Base-by-base conservation (phyloP, 2,113 vertebrate species). In the Callipepla californica region DNA sequence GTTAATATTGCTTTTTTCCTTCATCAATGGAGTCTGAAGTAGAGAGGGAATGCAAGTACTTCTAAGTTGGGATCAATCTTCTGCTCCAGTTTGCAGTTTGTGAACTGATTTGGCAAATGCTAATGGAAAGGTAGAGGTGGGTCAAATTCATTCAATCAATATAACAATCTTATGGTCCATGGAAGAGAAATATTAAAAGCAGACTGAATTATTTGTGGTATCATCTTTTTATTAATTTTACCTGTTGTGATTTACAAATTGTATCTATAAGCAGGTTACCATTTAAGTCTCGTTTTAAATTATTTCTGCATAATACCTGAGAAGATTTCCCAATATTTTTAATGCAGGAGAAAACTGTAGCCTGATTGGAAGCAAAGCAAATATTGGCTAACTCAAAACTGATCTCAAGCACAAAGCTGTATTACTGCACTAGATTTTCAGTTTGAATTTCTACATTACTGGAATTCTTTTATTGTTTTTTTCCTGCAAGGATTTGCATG, bases 201-300 rank as follows among this genome's bases (percentile, higher is more conserved):
- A 51, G 58, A 14, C 45, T 73, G 72, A 89, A 70, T 87, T 80
- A 50, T 87, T 87, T 73, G 67, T 55, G 63, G 19, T 57, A 67
- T 84, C 5, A 67, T 48, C n/a, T 53, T 26, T 72, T 91, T 91
- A 59, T 12, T 78, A 72, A 74, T 80, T 85, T 89, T 47, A 67
- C 63, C 47, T 91, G 83, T 68, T 78, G 68, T 70, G 47, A 25
- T 38, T 21, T 36, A 50, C 26, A 21, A 45, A 26, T 34, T 16
- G 53, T 58, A 40, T 58, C 30, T 73, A 58, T 58, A 89, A 93
- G 89, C 42, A 85, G 25, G 38, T 74, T 92, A 78, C 59, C 75
- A 67, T 93, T 94, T 93, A 70, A 77, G 26, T 51, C 28, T 93
- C 19, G 51, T 75, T 92, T 93, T 57, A 80, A 89, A 59, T 67